phyloP scores from a whole-genome alignment of 2,113 vertebrate genomes.

The Seriola rivoliana region DNA sequence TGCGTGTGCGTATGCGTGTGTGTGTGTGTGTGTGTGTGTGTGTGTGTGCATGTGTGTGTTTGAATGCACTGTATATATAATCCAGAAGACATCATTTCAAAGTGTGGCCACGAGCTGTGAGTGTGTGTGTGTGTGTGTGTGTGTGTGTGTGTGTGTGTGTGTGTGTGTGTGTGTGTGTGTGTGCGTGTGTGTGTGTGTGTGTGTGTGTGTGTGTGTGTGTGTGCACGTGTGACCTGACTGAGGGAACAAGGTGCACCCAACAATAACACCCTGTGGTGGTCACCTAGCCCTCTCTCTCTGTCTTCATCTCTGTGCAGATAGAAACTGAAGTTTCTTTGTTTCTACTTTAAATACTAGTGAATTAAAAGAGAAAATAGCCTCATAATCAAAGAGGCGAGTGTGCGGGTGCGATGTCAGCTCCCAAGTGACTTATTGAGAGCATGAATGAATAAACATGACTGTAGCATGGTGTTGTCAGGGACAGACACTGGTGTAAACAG shows the following conservation, averaged over 20 bases:
- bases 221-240: not conserved
- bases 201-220: too few species aligned
- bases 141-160: too few species aligned
- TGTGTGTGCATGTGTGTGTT: conserved; percentile 18
- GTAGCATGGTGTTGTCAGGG: not conserved
- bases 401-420: conserved; percentile 35
- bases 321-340: not conserved
- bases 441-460: conserved; percentile 58
- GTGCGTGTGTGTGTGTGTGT: too few species aligned
- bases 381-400: not conserved
- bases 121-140: too few species aligned
- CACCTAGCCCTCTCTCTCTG: not conserved
- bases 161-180: not conserved
- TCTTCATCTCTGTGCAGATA: not conserved
- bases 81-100: conserved; percentile 3
- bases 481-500: not conserved
- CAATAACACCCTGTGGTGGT: not conserved
- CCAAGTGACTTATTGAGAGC: conserved; percentile 29
- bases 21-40: not conserved
- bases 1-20: conserved; percentile 1
- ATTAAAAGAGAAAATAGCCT: conserved; percentile 21
- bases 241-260: conserved; percentile 5
- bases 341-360: conserved; percentile 17
- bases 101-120: not conserved
- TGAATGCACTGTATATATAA: not conserved